Percentiles rank a stretch among this genome's conserved stretches.
Evolutionary conservation across 30 jellyfish, hydroid and myxozoan genomes (phyloP).

Genomic region (Mastigias papua): DNA sequence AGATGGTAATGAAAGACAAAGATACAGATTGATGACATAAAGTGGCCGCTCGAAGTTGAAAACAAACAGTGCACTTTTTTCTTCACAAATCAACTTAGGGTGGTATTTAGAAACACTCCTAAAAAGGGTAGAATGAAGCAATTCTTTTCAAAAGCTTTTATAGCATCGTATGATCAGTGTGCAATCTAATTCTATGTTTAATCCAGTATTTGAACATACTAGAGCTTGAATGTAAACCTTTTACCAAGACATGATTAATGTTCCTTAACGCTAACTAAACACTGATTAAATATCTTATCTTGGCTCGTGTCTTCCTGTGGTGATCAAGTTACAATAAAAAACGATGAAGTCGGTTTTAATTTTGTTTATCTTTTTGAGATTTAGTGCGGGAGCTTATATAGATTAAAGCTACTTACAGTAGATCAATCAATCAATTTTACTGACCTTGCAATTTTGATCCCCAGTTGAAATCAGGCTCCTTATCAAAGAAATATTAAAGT

Average conservation of each 20-base stretch:
- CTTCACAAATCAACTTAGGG: too few species aligned
- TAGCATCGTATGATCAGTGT: too few species aligned
- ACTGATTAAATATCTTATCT: not conserved
- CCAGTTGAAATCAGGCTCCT: slow-evolving; percentile 98
- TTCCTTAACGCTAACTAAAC: not conserved
- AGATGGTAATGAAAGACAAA: too few species aligned
- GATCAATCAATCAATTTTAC: slow-evolving; percentile 1
- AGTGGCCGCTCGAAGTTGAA: too few species aligned
- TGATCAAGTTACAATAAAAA: not conserved
- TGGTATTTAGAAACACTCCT: too few species aligned
- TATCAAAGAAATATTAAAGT: not conserved
- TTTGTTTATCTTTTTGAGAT: slow-evolving; percentile 1
- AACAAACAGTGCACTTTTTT: too few species aligned
- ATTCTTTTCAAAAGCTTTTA: too few species aligned
- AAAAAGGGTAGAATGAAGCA: too few species aligned
- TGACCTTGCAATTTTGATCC: slow-evolving; percentile 93
- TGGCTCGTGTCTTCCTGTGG: not conserved
- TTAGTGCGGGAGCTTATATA: not conserved
- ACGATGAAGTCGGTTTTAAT: not conserved
- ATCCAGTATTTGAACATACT: not conserved
- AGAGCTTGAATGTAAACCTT: not conserved
- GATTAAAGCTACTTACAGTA: not conserved
- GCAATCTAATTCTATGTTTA: too few species aligned
- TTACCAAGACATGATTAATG: not conserved
- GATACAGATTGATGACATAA: too few species aligned